A percentile compares a stretch with the other conserved stretches of the same genome.
Evolutionary conservation across 2,113 vertebrate genomes (phyloP).

Genomic region (Perca flavescens): DNA sequence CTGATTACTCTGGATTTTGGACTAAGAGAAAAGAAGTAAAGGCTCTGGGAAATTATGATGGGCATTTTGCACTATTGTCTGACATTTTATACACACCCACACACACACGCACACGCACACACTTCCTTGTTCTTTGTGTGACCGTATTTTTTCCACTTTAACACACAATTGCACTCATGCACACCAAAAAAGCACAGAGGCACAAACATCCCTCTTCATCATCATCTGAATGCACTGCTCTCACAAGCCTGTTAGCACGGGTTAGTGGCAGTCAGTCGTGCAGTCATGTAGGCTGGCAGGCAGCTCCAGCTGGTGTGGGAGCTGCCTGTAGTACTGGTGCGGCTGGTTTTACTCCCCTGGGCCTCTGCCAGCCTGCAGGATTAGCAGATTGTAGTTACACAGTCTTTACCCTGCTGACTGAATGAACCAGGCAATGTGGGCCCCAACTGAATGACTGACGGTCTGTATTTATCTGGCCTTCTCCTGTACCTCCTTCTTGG

Average conservation of each 20-base stretch:
- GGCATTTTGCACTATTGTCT: not conserved
- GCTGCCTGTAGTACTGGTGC: slow-evolving; percentile 39
- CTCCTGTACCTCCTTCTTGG: slow-evolving; percentile 15
- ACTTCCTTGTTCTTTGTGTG: not conserved
- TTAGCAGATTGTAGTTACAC: slow-evolving; percentile 63
- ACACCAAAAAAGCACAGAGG: not conserved
- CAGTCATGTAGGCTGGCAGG: slow-evolving; percentile 36
- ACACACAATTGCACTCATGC: slow-evolving; percentile 40
- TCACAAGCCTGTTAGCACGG: slow-evolving; percentile 29
- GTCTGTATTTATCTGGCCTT: slow-evolving; percentile 7
- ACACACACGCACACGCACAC: slow-evolving; percentile 13
- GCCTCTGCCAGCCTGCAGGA: slow-evolving; percentile 52
- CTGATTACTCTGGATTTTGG: too few relatives aligned
- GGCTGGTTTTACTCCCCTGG: slow-evolving; percentile 50
- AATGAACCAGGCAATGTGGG: slow-evolving; percentile 34
- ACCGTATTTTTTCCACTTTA: slow-evolving; percentile 38
- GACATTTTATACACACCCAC: slow-evolving; percentile 2
- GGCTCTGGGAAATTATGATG: not conserved
- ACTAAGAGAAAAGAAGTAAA: not conserved
- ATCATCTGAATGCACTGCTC: slow-evolving; percentile 24
- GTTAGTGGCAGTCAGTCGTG: slow-evolving; percentile 28
- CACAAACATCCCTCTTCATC: slow-evolving; percentile 13
- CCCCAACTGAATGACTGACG: not conserved
- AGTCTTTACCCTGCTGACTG: slow-evolving; percentile 54
- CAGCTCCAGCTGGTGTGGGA: slow-evolving; percentile 47